Evolutionary conservation across 2,888 invertebrate species (phyloP), one percentile per base, ranked within the genome.

Genomic region (Tetranychus truncatus): DNA sequence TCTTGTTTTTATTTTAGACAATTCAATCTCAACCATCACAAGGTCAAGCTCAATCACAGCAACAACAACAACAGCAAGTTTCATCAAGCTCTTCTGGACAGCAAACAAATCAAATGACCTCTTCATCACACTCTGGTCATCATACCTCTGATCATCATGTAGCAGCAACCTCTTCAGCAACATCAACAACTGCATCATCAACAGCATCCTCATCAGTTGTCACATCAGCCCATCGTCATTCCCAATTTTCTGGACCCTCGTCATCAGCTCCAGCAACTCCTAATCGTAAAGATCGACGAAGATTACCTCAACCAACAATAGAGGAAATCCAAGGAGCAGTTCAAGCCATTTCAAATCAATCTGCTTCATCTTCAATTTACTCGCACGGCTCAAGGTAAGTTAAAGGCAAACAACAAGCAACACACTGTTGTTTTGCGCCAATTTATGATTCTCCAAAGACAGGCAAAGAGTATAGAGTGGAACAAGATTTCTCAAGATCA

Each of bases 241-340:
- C 55, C 9, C 9, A 55, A 55, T 55, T 55, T 66, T 66, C 66
- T 66, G 15, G 18, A 5, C 9, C 67, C 24, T 67, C 67, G 3
- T 21, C 67, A n/a, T 20, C 44, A 34, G n/a, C 72, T 24, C 24
- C 72, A 45, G 8, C 44, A 72, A n/a, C 72, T 24, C 24, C 44
- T 11, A 72, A 65, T 55, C 72, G 55, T 18, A 74, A 74, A 66
- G 74, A 74, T 66, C 24, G 77, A 75, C 72, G 78, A 44, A 74
- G 78, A 24, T 74, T 79, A 21, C 79, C 79, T 1, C 79, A 78
- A 24, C 79, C 78, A 15, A 79, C 79, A 1, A 75, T 77, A 7
- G 79, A 79, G 73, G 78, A 79, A 46, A 78, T 78, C 76, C 79
- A 78, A 74, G 77, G 74, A 45, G 78, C 78, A 1, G 77, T 77